These are phyloP conservation scores for Perdita meconis DNA, from an alignment of 2,888 invertebrate species.

Conservation along the genomic window DNA sequence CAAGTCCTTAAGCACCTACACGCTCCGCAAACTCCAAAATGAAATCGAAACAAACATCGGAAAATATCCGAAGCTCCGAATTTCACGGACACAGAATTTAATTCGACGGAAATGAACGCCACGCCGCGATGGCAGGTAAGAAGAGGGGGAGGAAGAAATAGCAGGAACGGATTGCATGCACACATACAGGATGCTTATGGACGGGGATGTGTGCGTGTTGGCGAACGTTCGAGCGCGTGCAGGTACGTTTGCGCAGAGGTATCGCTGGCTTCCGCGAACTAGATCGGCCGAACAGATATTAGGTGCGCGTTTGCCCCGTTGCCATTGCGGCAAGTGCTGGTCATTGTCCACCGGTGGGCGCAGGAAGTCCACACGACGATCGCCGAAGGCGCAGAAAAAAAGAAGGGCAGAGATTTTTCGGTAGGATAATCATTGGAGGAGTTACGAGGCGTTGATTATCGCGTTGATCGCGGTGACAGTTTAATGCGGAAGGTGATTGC, in stretches of 20 bases:
- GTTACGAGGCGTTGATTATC: constrained; percentile 64
- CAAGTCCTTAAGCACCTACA: too few relatives aligned
- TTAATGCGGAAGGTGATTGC: constrained; percentile 11
- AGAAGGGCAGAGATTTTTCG: constrained; percentile 75
- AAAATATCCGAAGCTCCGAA: too few relatives aligned
- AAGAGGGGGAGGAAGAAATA: constrained; percentile 35
- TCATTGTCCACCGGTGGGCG: constrained; percentile 79
- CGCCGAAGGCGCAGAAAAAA: constrained; percentile 27
- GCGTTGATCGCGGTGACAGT: constrained; percentile 19
- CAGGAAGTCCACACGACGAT: constrained; percentile 75
- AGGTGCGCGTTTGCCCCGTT: constrained; percentile 74
- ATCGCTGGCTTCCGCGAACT: constrained; percentile 80
- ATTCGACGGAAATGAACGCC: constrained; percentile 9
- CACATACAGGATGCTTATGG: constrained; percentile 37
- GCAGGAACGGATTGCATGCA: constrained; percentile 31
- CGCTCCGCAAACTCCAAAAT: too few relatives aligned
- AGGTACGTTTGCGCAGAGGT: constrained; percentile 60
- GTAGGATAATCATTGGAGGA: constrained; percentile 78
- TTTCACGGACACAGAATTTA: neutral
- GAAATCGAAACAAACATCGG: too few relatives aligned
- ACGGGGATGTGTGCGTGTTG: constrained; percentile 22
- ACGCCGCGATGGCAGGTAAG: constrained; percentile 9
- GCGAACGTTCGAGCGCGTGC: constrained; percentile 37
- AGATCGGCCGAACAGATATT: constrained; percentile 80
- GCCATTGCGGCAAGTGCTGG: constrained; percentile 79